Evolutionary conservation across 2,888 invertebrate genomes (phyloP), one percentile per base, ranked within the genome.

Genomic region (Geotrupes spiniger): DNA sequence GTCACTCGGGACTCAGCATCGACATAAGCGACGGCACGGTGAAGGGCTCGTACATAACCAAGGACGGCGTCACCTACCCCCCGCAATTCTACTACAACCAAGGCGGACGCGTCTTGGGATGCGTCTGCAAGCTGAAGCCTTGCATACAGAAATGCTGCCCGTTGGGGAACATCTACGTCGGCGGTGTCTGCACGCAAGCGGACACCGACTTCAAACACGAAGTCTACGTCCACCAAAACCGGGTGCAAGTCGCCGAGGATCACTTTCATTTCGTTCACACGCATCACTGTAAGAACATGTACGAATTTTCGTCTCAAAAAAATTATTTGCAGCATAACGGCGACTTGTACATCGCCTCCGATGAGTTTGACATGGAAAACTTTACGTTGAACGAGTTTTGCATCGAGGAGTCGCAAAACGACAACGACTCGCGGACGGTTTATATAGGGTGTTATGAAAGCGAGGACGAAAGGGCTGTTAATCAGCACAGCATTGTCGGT

Each of bases 101-200:
- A 2, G 36, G 50, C 29, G 47, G 44, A 25, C 27, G 36, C 1
- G 31, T 40, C 15, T 47, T 38, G 3, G 60, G 60, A 5, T 60
- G 60, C 43, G 36, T 57, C 11, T 60, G 60, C 31, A 49, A 54
- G 12, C 11, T 54, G 8, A 56, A 51, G 31, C 25, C 25, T 4
- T 58, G 58, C 40, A 16, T 58, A 1, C 39, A 51, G 11, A 58
- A 57, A 46, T 57, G 57, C 28, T 57, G 57, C 9, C 17, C 26
- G n/a, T 10, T 10, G 5, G 48, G 42, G 4, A 25, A 55, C 38
- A 41, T 49, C 17, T 16, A 45, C 11, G 8, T 45, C 1, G 36
- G 50, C 10, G 27, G 15, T 9, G 42, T 9, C 10, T 50, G 47
- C 28, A 12, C 12, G 12, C 11, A 36, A 27, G 21, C 42, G 10